Conservation (phyloP, 2,113 vertebrate genomes). For the Tragelaphus imberbis region DNA sequence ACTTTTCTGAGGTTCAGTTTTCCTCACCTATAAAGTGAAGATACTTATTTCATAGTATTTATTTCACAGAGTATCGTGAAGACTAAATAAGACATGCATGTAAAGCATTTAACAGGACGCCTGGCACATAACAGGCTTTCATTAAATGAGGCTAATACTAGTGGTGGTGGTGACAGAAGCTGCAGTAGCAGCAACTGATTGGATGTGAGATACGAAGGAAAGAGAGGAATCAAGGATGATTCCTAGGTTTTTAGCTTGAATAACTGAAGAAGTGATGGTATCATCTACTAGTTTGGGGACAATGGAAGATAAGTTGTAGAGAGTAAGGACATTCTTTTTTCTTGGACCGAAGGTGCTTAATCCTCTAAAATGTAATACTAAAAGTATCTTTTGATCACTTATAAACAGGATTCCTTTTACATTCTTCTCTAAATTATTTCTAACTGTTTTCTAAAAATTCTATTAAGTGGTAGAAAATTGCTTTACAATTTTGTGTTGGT, state of each 20-base stretch:
- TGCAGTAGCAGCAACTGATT: background rate
- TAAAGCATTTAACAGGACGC: background rate
- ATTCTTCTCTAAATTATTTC: background rate
- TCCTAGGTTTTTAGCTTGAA: background rate
- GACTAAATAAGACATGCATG: slow-evolving; percentile 1
- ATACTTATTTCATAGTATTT: background rate
- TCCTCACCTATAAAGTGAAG: slow-evolving; percentile 23
- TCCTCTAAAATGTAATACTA: background rate
- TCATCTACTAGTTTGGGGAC: background rate
- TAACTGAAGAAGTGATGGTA: background rate
- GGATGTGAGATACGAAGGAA: background rate
- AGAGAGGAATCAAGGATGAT: background rate
- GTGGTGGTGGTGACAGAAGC: background rate
- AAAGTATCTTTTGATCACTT: slow-evolving; percentile 25
- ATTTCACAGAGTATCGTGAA: background rate
- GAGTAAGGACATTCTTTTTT: background rate
- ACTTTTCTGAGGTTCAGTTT: slow-evolving; percentile 14
- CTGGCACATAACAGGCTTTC: background rate
- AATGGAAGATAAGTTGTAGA: background rate
- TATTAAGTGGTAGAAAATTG: background rate
- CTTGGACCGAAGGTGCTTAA: background rate
- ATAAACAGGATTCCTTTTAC: background rate
- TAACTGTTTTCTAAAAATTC: background rate
- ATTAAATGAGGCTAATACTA: background rate
- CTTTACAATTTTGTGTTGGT: background rate